These are phyloP conservation scores for Pteropus alecto DNA, from an alignment of 2,113 vertebrate species.

Conservation along the genomic window DNA sequence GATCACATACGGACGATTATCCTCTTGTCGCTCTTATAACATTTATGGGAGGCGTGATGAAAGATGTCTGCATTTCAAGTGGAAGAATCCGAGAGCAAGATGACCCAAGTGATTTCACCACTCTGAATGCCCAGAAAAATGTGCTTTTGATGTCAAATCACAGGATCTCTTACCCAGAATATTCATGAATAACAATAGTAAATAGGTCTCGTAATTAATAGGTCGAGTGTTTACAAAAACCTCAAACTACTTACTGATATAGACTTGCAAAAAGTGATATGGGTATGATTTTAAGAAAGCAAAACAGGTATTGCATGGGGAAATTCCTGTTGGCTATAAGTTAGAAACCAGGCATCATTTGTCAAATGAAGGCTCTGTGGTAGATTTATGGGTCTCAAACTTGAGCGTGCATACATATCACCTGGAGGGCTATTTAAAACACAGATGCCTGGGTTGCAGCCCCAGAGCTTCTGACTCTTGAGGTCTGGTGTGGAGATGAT, in stretches of 20 bases:
- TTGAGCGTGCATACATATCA: rapidly evolving
- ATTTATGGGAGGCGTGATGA: rapidly evolving
- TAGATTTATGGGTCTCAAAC: background rate
- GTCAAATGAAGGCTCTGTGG: background rate
- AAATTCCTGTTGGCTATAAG: background rate
- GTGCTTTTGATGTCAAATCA: constrained; percentile 2
- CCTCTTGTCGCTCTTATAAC: background rate
- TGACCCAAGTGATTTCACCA: background rate
- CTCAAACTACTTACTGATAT: constrained; percentile 15
- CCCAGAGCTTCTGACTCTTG: background rate
- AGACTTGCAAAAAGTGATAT: constrained; percentile 3
- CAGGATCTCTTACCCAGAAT: constrained; percentile 40
- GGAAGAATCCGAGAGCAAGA: background rate
- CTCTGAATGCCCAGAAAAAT: background rate
- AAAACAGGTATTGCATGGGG: background rate
- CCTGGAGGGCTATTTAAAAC: background rate
- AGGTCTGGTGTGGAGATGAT: background rate
- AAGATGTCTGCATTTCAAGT: background rate
- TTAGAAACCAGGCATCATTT: background rate
- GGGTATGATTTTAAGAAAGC: background rate
- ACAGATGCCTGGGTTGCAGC: rapidly evolving
- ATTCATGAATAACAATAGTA: constrained; percentile 38
- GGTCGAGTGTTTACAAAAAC: constrained; percentile 35
- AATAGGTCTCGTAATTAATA: constrained; percentile 49
- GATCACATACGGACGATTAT: background rate